phyloP scores from a whole-genome alignment of 2,113 vertebrate species.

The Elephas maximus region DNA sequence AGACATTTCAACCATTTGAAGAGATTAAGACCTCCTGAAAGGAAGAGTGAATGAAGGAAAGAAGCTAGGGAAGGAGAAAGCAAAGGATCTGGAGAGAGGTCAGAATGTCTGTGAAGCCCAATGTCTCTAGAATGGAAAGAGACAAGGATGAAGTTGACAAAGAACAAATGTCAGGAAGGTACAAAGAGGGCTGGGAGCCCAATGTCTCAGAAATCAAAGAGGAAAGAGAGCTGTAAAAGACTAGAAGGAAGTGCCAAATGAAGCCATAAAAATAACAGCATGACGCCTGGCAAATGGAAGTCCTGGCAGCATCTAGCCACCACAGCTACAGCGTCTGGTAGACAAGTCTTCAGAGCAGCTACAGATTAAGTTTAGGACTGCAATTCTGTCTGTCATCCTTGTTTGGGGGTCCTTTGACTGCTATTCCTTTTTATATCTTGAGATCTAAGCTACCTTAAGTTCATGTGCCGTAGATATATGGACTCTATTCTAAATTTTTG shows the following conservation, averaged over 20 bases:
- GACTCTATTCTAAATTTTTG: not conserved
- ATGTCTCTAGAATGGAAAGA: rapidly evolving
- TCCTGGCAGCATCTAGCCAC: not conserved
- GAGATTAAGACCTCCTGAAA: no score
- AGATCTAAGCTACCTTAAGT: not conserved
- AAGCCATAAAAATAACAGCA: not conserved
- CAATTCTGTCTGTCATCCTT: not conserved
- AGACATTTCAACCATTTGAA: not conserved
- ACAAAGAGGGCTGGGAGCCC: not conserved
- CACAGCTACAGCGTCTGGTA: not conserved
- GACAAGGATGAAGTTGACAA: not conserved
- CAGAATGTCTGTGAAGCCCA: no score
- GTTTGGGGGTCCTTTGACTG: not conserved
- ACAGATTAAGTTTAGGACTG: rapidly evolving
- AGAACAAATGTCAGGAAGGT: not conserved
- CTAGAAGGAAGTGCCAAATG: not conserved
- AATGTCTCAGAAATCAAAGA: not conserved
- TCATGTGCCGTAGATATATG: rapidly evolving
- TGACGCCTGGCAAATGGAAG: not conserved
- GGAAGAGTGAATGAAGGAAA: not conserved
- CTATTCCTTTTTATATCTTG: not conserved
- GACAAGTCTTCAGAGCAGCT: not conserved
- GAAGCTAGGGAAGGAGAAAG: not conserved
- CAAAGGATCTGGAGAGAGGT: rapidly evolving
- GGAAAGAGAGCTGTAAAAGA: not conserved